Evolutionary conservation across 2,797 vertebrate genomes (phyloP).

Genomic region (Corythornis leucogaster): DNA sequence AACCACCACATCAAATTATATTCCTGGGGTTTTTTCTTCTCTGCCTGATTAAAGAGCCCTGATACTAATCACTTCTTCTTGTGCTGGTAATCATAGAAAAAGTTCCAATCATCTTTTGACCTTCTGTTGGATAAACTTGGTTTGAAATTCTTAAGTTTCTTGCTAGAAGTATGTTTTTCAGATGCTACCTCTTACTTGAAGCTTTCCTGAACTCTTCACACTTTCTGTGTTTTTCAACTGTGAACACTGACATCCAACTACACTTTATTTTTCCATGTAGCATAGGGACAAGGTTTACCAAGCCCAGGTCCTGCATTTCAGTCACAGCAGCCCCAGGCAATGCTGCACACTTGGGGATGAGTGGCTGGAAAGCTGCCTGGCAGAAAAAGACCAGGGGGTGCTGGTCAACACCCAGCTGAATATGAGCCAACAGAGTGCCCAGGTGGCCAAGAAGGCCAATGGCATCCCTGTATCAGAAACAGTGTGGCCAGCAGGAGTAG

Average conservation of each 20-base stretch:
- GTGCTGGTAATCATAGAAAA: not conserved
- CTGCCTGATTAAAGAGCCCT: not conserved
- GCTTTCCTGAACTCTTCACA: not conserved
- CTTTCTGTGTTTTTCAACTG: not conserved
- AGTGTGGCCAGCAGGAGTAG: no score
- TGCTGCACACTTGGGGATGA: no score
- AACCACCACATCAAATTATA: not conserved
- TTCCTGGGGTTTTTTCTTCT: not conserved
- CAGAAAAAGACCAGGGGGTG: no score
- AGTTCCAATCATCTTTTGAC: not conserved
- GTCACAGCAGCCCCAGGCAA: no score
- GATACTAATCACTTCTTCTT: not conserved
- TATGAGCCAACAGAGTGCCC: no score
- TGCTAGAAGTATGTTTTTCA: slow-evolving; percentile 1
- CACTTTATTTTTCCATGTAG: accelerated
- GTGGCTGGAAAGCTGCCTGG: no score
- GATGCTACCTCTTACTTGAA: not conserved
- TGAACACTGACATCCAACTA: not conserved
- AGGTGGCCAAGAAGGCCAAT: no score
- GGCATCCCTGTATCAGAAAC: no score
- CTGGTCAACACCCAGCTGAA: no score
- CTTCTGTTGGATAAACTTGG: slow-evolving; percentile 26
- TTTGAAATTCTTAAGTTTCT: slow-evolving; percentile 8
- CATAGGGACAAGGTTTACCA: not conserved
- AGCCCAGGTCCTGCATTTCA: no score